A percentile compares a stretch with the other conserved stretches of the same genome.
phyloP scores from a whole-genome alignment of 30 jellyfish, hydroid and myxozoan genomes.

The Aurelia sp. region DNA sequence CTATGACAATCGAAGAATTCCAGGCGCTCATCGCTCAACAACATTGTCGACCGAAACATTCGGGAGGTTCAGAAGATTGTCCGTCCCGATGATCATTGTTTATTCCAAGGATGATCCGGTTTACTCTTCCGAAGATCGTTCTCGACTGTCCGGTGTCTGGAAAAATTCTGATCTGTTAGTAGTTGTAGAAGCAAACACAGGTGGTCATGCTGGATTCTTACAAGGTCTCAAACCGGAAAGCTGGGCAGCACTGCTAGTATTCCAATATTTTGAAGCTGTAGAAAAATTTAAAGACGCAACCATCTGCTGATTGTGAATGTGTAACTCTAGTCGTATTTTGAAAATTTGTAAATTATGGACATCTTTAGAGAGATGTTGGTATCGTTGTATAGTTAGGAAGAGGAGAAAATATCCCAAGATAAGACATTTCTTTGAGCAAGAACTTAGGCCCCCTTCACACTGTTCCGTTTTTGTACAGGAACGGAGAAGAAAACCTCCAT shows the following conservation, averaged over 20 bases:
- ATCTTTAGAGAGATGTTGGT: no score
- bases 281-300: conserved; percentile 67
- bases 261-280: conserved; percentile 73
- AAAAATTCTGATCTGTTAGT: conserved; percentile 40
- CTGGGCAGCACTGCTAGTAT: conserved; percentile 78
- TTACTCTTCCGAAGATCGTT: conserved; percentile 19
- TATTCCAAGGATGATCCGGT: conserved; percentile 72
- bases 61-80: conserved; percentile 34
- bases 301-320: conserved; percentile 1
- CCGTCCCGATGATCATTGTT: conserved; percentile 53
- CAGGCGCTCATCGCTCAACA: conserved; percentile 12
- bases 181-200: conserved; percentile 59
- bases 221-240: conserved; percentile 64
- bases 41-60: conserved; percentile 55
- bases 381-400: no score
- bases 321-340: no score
- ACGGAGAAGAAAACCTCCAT: no score
- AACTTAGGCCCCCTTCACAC: no score
- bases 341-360: no score
- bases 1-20: neutral
- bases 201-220: conserved; percentile 80
- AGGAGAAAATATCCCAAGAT: no score
- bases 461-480: no score
- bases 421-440: no score
- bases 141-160: conserved; percentile 41